Percentiles rank a stretch among this genome's conserved stretches.
These are phyloP conservation scores for Ondatra zibethicus DNA, from an alignment of 2,113 vertebrate genomes.

Conservation along the genomic window DNA sequence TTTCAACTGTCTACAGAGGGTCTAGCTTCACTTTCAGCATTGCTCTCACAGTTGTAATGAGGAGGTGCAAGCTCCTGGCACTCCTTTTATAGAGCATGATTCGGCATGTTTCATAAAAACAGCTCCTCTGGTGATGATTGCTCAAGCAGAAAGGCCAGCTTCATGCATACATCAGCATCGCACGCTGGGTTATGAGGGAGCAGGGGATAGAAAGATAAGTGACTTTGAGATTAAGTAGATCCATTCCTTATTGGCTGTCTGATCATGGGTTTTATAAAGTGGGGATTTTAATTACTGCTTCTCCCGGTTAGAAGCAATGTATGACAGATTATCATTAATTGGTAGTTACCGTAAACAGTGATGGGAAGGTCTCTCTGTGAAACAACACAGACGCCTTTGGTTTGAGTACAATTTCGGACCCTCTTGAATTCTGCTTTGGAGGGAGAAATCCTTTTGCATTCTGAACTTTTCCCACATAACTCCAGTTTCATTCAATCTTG, in stretches of 20 bases:
- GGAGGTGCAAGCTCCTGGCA: neutral
- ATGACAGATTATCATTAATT: neutral
- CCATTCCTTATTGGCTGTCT: neutral
- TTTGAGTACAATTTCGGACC: constrained; percentile 28
- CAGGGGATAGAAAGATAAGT: neutral
- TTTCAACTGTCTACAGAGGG: neutral
- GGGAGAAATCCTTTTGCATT: constrained; percentile 14
- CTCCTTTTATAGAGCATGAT: neutral
- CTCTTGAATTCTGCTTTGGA: constrained; percentile 30
- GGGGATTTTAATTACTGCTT: constrained; percentile 8
- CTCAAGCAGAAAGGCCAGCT: neutral
- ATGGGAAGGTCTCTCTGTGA: neutral
- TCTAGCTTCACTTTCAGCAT: neutral
- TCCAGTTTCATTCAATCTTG: neutral
- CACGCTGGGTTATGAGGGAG: neutral
- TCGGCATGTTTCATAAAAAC: constrained; percentile 43
- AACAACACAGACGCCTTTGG: neutral
- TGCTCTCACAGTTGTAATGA: neutral
- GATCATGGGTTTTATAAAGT: constrained; percentile 23
- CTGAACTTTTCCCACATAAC: neutral
- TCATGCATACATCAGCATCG: neutral
- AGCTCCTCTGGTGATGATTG: neutral
- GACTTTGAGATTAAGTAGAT: constrained; percentile 20
- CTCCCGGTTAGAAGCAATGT: neutral
- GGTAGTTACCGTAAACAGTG: neutral